Percentiles rank a stretch among this genome's conserved stretches.
phyloP scores from a whole-genome alignment of 2,113 vertebrate species.

The Zeus faber region DNA sequence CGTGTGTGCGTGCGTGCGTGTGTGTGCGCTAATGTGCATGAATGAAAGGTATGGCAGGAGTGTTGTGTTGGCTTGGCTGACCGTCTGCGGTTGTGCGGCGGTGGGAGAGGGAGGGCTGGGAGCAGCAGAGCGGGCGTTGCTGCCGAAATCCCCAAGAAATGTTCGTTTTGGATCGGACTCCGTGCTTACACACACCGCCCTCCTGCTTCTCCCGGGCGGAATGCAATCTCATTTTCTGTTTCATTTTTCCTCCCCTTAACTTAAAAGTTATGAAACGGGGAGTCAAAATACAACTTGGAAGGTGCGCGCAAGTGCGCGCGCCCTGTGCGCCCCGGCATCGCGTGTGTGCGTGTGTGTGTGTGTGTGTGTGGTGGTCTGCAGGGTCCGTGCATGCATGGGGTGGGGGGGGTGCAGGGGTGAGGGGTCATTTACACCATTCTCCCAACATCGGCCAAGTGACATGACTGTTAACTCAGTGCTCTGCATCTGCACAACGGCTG shows the following conservation, averaged over 20 bases:
- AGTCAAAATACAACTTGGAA: constrained; percentile 57
- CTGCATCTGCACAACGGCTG: constrained; percentile 56
- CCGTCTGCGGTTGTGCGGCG: constrained; percentile 78
- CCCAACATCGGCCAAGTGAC: too few relatives aligned
- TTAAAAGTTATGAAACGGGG: constrained; percentile 69
- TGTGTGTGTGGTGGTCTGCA: too few relatives aligned
- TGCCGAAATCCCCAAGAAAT: constrained; percentile 81
- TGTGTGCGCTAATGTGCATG: constrained; percentile 21
- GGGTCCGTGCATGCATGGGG: too few relatives aligned
- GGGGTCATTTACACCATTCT: too few relatives aligned
- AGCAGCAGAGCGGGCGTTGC: constrained; percentile 74
- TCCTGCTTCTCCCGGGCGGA: constrained; percentile 56
- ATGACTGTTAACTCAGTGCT: constrained; percentile 33
- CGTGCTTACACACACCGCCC: constrained; percentile 76
- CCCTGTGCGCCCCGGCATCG: too few relatives aligned
- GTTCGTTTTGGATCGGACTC: constrained; percentile 78
- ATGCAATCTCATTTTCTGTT: constrained; percentile 67
- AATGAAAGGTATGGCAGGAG: constrained; percentile 68
- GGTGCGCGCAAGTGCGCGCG: too few relatives aligned
- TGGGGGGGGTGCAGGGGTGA: not conserved
- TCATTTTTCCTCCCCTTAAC: constrained; percentile 69
- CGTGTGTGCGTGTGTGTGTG: too few relatives aligned
- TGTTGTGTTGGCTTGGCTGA: constrained; percentile 79
- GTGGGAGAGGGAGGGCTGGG: constrained; percentile 64
- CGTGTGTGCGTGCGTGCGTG: constrained; percentile 26